Conservation (phyloP, 2,888 invertebrate genomes). For the Cerastoderma edule region DNA sequence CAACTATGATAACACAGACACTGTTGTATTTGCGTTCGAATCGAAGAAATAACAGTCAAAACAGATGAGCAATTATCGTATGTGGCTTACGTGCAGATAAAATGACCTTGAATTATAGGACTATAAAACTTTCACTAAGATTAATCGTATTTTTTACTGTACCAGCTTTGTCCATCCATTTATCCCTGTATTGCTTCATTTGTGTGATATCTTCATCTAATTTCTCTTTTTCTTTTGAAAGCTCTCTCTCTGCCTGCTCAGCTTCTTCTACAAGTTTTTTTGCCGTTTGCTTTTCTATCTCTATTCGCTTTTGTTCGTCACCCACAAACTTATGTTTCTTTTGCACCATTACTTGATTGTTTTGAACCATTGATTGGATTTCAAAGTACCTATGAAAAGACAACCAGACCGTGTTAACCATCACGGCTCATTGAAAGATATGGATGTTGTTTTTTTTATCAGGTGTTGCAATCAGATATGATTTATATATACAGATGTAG, state of each 20-base stretch:
- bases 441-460: background rate
- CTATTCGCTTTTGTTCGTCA: background rate
- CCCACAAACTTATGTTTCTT: constrained; percentile 17
- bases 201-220: constrained; percentile 26
- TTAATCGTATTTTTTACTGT: no score
- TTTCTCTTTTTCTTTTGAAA: constrained; percentile 25
- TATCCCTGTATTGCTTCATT: constrained; percentile 21
- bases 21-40: no score
- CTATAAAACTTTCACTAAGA: background rate
- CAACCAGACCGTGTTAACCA: background rate
- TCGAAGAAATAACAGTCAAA: no score
- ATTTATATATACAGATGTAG: background rate
- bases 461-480: background rate
- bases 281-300: background rate
- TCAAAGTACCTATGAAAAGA: constrained; percentile 18
- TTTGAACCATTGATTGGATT: constrained; percentile 22
- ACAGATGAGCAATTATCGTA: no score
- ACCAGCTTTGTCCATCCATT: constrained; percentile 28
- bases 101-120: background rate
- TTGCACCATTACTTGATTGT: constrained; percentile 20
- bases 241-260: constrained; percentile 23
- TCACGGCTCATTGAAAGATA: background rate
- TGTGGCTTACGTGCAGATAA: no score
- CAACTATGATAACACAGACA: no score
- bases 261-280: constrained; percentile 18